Percentiles rank a stretch among this genome's conserved stretches.
These are phyloP conservation scores for Mustela lutreola DNA, from an alignment of 2,113 vertebrate species.

Conservation along the genomic window DNA sequence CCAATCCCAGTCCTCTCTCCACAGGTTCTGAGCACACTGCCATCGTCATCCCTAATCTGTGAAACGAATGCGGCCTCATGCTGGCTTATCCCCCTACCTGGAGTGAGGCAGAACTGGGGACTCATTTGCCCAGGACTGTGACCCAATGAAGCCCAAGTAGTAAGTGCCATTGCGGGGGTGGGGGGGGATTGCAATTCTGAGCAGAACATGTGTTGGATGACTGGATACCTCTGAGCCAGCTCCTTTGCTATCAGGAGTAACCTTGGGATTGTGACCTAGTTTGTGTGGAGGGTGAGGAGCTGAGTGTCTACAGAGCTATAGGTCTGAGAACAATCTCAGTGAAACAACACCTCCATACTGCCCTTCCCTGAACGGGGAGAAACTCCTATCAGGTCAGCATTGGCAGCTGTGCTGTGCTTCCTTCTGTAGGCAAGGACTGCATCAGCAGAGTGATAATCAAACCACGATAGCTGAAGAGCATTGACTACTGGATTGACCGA, in stretches of 20 bases:
- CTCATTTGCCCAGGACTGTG: background rate
- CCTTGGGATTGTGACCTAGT: background rate
- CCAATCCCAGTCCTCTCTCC: background rate
- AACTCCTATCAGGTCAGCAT: background rate
- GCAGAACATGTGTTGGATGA: background rate
- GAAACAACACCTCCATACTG: background rate
- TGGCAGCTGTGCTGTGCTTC: background rate
- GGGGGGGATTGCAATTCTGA: background rate
- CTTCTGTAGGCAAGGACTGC: background rate
- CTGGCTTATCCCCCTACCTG: background rate
- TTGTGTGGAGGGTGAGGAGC: background rate
- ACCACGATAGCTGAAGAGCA: background rate
- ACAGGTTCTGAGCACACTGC: background rate
- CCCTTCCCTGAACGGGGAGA: background rate
- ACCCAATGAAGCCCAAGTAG: background rate
- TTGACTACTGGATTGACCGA: fast-evolving
- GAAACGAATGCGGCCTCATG: background rate
- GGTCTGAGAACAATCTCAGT: background rate
- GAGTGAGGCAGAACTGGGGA: too few species aligned
- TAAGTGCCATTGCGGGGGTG: background rate
- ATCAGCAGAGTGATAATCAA: fast-evolving
- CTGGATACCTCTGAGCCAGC: background rate
- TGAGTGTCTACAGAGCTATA: background rate
- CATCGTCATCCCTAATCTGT: background rate
- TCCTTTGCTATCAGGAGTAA: background rate